Percentiles rank a stretch among this genome's conserved stretches.
Evolutionary conservation across 2,888 invertebrate genomes (phyloP).

Genomic region (Cantharis flavilabris): DNA sequence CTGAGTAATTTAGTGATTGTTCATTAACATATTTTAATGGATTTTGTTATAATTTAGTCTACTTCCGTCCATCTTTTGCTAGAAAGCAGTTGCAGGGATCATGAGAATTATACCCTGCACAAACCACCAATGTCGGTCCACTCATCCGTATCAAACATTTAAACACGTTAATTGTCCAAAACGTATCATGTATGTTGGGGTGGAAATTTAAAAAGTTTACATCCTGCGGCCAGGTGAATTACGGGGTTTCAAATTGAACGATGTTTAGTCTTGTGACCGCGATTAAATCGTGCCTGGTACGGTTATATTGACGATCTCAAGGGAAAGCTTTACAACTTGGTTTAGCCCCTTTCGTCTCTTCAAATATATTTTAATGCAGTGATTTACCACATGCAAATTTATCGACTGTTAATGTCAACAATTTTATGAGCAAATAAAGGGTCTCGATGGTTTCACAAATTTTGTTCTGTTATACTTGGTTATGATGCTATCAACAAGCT

Average conservation of each 20-base stretch:
- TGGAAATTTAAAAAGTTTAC: constrained; percentile 13
- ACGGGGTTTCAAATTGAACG: constrained; percentile 24
- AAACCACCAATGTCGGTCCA: constrained; percentile 21
- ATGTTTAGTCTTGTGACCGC: constrained; percentile 25
- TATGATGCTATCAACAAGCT: neutral
- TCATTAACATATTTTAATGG: neutral
- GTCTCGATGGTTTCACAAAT: neutral
- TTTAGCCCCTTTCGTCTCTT: constrained; percentile 33
- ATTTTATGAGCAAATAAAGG: constrained; percentile 11
- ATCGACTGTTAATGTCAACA: constrained; percentile 23
- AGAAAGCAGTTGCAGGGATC: constrained; percentile 2
- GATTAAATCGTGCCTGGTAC: constrained; percentile 50
- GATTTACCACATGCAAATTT: constrained; percentile 42
- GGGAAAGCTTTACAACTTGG: constrained; percentile 33
- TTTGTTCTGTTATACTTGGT: neutral
- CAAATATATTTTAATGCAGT: constrained; percentile 38
- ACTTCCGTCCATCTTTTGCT: constrained; percentile 6
- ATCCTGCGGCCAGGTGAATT: constrained; percentile 27
- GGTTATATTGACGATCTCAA: constrained; percentile 49
- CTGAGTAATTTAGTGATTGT: neutral
- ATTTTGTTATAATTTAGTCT: neutral
- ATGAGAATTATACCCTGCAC: constrained; percentile 14
- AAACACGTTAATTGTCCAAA: constrained; percentile 45
- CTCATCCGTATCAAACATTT: constrained; percentile 44
- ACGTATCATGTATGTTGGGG: constrained; percentile 34